Evolutionary conservation across 2,888 invertebrate species (phyloP), one percentile per base, ranked within the genome.

Genomic region (Philonicus albiceps): DNA sequence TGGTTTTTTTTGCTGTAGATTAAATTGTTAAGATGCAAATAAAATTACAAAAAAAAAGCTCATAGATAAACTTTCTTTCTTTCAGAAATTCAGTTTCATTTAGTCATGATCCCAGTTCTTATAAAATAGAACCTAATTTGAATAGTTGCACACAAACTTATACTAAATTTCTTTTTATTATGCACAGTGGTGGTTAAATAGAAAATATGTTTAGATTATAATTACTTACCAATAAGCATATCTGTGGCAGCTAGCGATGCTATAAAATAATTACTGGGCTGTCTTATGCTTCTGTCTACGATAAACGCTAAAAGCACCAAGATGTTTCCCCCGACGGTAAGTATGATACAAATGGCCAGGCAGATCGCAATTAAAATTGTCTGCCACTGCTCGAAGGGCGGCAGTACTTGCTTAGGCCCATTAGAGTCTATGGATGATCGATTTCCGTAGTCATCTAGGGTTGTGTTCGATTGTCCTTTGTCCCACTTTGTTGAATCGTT

Each of bases 221-320:
- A 49, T 74, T 34, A 81, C 55, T 75, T 85, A 92, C 97, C 99
- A 92, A 99, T 99, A 88, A 99, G 94, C 94, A 99, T 95, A 92
- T 99, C 99, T 8, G 98, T 98, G 86, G 98, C 97, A 76, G 99
- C 99, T 88, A 99, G 94, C 0, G 99, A 99, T 8, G 99, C 99
- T 89, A 99, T 99, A 94, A 99, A 99, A 93, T 99, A 99, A 93
- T 99, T 99, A 92, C 98, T 98, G 37, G 99, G 99, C 91, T 99
- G 99, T 86, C 99, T 93, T 90, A 97, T 97, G 89, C 96, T 96
- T 87, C 98, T 94, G 92, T 98, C 99, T 73, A 99, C 97, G 88
- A 98, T 96, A 93, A 99, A 99, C 75, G 98, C 98, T 89, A 98
- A 93, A 86, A 99, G 94, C 86, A 99, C 99, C 88, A 99, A 94